Evolutionary conservation across 2,113 vertebrate genomes (phyloP).

Genomic region (Varanus salvator): DNA sequence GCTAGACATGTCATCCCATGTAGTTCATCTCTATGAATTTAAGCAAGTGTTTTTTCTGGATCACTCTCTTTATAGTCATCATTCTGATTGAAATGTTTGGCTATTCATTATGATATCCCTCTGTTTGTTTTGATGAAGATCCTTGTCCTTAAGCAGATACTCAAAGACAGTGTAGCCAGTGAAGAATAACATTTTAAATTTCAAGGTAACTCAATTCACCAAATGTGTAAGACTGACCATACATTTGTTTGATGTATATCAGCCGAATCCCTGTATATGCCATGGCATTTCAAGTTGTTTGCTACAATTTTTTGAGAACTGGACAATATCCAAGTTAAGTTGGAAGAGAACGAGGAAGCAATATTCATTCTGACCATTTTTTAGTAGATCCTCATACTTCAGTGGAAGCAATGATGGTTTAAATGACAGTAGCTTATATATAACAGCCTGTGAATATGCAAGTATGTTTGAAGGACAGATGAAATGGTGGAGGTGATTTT

Average conservation of each 20-base stretch:
- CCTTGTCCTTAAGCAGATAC: not conserved
- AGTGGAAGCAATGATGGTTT: not conserved
- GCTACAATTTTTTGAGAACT: not conserved
- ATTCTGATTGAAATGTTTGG: not conserved
- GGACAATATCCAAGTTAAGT: not conserved
- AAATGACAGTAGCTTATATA: not conserved
- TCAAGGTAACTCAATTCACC: not conserved
- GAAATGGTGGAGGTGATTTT: not conserved
- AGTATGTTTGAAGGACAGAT: not conserved
- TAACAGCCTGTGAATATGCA: not conserved
- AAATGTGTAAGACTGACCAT: not conserved
- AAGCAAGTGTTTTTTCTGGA: not conserved
- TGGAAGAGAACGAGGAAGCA: not conserved
- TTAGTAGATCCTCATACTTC: not conserved
- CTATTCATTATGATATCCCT: not conserved
- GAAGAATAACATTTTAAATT: not conserved
- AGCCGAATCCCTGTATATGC: not conserved
- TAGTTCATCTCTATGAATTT: not conserved
- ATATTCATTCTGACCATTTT: not conserved
- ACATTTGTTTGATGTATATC: not conserved
- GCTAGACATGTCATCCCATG: not conserved
- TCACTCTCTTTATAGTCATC: not conserved
- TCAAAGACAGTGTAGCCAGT: not conserved
- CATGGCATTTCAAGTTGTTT: not conserved
- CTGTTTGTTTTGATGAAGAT: not conserved